Evolutionary conservation across 2,888 invertebrate genomes (phyloP).

Genomic region (Nomada hirtipes): DNA sequence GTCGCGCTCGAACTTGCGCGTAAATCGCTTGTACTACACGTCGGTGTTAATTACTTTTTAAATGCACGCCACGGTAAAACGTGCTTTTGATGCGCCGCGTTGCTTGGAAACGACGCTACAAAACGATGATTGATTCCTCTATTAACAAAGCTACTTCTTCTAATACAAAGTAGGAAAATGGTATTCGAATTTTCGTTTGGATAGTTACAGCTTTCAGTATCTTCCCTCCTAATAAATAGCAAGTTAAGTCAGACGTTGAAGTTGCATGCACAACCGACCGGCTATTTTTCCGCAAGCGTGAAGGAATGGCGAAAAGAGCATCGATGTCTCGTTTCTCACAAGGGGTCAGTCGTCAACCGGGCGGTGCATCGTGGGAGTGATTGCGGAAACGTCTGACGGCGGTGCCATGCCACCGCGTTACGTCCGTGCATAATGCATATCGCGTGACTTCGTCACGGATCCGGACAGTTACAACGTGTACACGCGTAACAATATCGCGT

Average conservation of each 20-base stretch:
- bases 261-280: too few relatives aligned
- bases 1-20: slow-evolving; percentile 36
- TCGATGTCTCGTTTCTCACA: slow-evolving; percentile 63
- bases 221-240: too few relatives aligned
- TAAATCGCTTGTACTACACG: slow-evolving; percentile 36
- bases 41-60: slow-evolving; percentile 35
- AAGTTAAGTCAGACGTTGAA: too few relatives aligned
- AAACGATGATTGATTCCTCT: not conserved
- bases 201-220: too few relatives aligned
- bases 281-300: not conserved
- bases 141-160: not conserved
- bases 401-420: slow-evolving; percentile 59
- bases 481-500: slow-evolving; percentile 75
- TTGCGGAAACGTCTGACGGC: slow-evolving; percentile 71
- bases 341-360: slow-evolving; percentile 46
- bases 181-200: too few relatives aligned
- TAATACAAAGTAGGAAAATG: too few relatives aligned
- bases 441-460: slow-evolving; percentile 75
- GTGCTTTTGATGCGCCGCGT: not conserved
- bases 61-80: slow-evolving; percentile 29
- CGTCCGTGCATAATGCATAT: slow-evolving; percentile 75
- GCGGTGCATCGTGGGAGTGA: slow-evolving; percentile 70
- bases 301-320: not conserved
- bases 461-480: slow-evolving; percentile 75
- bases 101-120: not conserved